Evolutionary conservation across 1,140 invertebrate species (phyloP).

Genomic region (Ceratina australensis): DNA sequence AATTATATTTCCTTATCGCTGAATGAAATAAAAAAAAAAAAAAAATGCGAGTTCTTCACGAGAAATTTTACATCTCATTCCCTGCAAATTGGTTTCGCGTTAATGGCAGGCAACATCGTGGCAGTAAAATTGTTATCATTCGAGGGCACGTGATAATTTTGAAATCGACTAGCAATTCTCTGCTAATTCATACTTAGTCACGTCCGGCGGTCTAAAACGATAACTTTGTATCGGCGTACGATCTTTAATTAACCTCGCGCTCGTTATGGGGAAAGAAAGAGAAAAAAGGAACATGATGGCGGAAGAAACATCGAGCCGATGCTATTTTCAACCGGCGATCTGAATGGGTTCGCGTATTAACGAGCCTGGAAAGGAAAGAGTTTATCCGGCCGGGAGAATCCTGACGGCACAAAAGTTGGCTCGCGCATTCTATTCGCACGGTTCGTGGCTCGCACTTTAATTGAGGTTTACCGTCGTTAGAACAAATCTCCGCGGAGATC

Average conservation of each 20-base stretch:
- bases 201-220: background rate
- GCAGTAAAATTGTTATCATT: too few relatives aligned
- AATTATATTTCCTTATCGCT: too few relatives aligned
- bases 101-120: too few relatives aligned
- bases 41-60: too few relatives aligned
- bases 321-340: background rate
- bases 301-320: too few relatives aligned
- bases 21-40: too few relatives aligned
- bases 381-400: conserved; percentile 33
- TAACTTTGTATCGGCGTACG: background rate
- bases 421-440: conserved; percentile 36
- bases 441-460: conserved; percentile 36
- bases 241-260: background rate
- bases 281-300: background rate
- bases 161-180: too few relatives aligned
- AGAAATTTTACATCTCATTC: too few relatives aligned
- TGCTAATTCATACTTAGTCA: too few relatives aligned
- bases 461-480: background rate
- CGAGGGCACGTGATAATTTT: too few relatives aligned
- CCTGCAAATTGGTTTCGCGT: too few relatives aligned
- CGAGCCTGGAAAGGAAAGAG: conserved; percentile 14
- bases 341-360: conserved; percentile 7
- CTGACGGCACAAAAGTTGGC: conserved; percentile 32
- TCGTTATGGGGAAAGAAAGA: background rate
- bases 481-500: background rate